phyloP scores from a whole-genome alignment of 2,888 invertebrate genomes.

The Drosophila robusta region DNA sequence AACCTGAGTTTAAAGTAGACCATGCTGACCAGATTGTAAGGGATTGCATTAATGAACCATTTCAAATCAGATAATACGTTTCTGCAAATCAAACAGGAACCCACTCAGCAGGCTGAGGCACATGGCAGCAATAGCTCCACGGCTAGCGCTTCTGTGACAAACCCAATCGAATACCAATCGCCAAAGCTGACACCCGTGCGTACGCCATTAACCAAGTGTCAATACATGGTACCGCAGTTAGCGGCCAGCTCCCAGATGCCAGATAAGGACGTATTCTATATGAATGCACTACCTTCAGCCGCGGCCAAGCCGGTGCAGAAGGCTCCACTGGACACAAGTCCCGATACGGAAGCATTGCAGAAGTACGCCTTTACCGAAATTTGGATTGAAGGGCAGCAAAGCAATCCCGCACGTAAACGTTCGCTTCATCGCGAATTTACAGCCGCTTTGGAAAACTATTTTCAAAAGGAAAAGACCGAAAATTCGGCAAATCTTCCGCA shows the following conservation, averaged over 20 bases:
- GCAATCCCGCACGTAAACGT: background rate
- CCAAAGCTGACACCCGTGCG: background rate
- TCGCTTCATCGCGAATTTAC: constrained; percentile 20
- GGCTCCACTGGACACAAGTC: constrained; percentile 2
- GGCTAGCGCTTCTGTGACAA: background rate
- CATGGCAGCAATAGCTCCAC: background rate
- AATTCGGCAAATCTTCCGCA: background rate
- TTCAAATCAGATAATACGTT: background rate
- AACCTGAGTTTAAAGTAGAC: background rate
- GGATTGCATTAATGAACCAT: background rate
- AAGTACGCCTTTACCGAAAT: constrained; percentile 51
- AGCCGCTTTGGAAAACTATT: constrained; percentile 40
- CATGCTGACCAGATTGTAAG: constrained; percentile 13
- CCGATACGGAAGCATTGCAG: constrained; percentile 10
- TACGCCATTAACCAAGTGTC: background rate
- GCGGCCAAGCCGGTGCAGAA: background rate
- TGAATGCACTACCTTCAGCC: constrained; percentile 1
- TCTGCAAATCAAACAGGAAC: background rate
- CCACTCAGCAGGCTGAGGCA: background rate
- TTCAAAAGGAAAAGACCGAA: background rate
- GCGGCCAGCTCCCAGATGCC: constrained; percentile 9
- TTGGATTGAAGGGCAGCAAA: constrained; percentile 52
- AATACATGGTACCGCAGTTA: constrained; percentile 13
- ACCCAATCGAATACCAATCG: background rate
- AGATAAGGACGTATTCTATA: constrained; percentile 17